A percentile compares a stretch with the other conserved stretches of the same genome.
These are phyloP conservation scores for Condylura cristata DNA, from an alignment of 2,113 vertebrate species.

Conservation along the genomic window DNA sequence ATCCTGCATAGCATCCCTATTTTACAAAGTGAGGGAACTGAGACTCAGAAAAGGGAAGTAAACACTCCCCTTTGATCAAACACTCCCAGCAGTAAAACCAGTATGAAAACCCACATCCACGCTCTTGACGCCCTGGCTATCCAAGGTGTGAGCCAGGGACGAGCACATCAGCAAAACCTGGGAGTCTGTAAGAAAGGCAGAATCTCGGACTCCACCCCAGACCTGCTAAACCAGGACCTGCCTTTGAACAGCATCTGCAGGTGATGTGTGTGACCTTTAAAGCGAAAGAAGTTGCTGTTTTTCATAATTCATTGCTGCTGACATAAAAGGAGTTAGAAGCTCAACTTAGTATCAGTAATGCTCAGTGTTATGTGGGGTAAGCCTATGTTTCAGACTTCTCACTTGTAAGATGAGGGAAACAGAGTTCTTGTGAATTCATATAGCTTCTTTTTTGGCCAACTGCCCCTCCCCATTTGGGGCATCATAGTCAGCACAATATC, in stretches of 20 bases:
- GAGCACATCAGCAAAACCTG: not conserved
- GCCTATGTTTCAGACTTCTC: not conserved
- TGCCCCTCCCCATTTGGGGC: not conserved
- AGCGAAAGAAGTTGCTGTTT: slow-evolving; percentile 29
- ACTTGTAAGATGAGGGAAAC: not conserved
- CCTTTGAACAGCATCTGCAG: not conserved
- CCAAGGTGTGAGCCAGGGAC: not conserved
- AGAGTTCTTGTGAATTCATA: slow-evolving; percentile 41
- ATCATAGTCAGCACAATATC: not conserved
- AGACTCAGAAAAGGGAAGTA: not conserved
- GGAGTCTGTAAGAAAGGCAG: not conserved
- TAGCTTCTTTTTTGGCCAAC: slow-evolving; percentile 24
- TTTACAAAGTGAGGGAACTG: slow-evolving; percentile 6
- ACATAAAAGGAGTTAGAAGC: not conserved
- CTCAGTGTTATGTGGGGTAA: slow-evolving; percentile 30
- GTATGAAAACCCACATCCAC: not conserved
- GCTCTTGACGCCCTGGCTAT: not conserved
- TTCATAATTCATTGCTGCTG: not conserved
- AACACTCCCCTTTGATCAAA: not conserved
- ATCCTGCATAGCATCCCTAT: not conserved
- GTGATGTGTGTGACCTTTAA: not conserved
- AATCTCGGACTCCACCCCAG: not conserved
- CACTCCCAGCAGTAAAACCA: not conserved
- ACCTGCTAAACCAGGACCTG: not conserved
- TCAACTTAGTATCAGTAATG: not conserved